phyloP scores from a whole-genome alignment of 1,140 invertebrate genomes.

The Trichogramma pretiosum region DNA sequence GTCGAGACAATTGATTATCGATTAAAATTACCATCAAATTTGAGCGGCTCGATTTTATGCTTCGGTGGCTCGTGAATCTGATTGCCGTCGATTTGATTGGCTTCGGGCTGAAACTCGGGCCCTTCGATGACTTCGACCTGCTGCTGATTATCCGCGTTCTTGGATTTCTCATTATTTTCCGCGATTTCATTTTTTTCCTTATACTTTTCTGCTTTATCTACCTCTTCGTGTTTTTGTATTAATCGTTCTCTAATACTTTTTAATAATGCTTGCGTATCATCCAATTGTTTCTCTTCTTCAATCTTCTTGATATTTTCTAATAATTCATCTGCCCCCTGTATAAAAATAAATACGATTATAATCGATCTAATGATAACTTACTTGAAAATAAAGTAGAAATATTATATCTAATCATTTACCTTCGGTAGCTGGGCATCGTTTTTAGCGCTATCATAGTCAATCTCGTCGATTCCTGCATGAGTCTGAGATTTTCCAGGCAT shows the following conservation, averaged over 20 bases:
- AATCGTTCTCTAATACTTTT: too few relatives aligned
- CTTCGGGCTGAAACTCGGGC: slow-evolving; percentile 39
- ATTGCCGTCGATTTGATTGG: slow-evolving; percentile 40
- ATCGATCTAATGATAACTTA: slow-evolving; percentile 16
- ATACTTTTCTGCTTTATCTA: too few relatives aligned
- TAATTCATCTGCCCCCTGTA: too few relatives aligned
- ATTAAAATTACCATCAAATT: slow-evolving; percentile 34
- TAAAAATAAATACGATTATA: too few relatives aligned
- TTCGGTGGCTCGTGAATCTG: slow-evolving; percentile 41
- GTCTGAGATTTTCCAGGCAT: slow-evolving; percentile 36
- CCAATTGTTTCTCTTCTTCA: too few relatives aligned
- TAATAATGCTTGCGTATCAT: too few relatives aligned
- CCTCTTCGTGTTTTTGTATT: too few relatives aligned
- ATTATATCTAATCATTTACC: too few relatives aligned
- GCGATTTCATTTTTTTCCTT: slow-evolving; percentile 13
- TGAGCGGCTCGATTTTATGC: slow-evolving; percentile 29
- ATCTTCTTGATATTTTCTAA: too few relatives aligned
- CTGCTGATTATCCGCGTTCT: too few relatives aligned
- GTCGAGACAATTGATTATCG: background rate
- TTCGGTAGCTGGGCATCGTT: slow-evolving; percentile 32
- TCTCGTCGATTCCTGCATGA: slow-evolving; percentile 24
- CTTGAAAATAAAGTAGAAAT: too few relatives aligned
- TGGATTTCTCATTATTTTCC: too few relatives aligned
- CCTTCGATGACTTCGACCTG: slow-evolving; percentile 36
- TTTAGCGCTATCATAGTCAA: slow-evolving; percentile 31